phyloP scores from a whole-genome alignment of 1,140 invertebrate species.

The Ceratina australensis region DNA sequence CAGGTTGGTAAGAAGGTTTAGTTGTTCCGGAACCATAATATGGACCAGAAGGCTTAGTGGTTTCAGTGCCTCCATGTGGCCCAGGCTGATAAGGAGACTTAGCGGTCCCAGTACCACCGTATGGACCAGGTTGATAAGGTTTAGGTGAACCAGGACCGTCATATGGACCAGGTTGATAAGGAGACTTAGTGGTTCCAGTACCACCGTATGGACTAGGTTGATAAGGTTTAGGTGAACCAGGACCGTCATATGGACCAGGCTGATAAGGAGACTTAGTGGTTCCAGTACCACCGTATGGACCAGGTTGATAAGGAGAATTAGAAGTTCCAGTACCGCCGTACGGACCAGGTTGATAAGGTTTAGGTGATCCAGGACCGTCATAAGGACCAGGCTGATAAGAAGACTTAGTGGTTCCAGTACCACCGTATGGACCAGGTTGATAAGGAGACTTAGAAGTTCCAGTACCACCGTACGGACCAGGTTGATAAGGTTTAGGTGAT shows the following conservation, averaged over 20 bases:
- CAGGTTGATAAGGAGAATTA: constrained; percentile 1
- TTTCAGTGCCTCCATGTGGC: neutral
- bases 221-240: neutral
- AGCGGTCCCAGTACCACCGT: neutral
- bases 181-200: no score
- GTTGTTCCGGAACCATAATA: no score
- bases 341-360: neutral
- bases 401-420: neutral
- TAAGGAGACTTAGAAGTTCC: neutral
- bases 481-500: no score
- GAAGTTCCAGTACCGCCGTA: neutral
- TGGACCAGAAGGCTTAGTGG: neutral
- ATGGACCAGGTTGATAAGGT: neutral
- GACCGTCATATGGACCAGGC: neutral
- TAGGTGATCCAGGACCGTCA: neutral
- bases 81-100: constrained; percentile 9
- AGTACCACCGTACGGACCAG: neutral
- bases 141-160: neutral
- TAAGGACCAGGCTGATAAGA: neutral
- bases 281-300: neutral
- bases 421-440: neutral
- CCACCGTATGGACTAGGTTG: no score
- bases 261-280: neutral
- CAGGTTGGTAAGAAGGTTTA: no score
- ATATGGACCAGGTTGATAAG: neutral